phyloP scores from a whole-genome alignment of 1,140 invertebrate species.

The Drosophila neocordata region DNA sequence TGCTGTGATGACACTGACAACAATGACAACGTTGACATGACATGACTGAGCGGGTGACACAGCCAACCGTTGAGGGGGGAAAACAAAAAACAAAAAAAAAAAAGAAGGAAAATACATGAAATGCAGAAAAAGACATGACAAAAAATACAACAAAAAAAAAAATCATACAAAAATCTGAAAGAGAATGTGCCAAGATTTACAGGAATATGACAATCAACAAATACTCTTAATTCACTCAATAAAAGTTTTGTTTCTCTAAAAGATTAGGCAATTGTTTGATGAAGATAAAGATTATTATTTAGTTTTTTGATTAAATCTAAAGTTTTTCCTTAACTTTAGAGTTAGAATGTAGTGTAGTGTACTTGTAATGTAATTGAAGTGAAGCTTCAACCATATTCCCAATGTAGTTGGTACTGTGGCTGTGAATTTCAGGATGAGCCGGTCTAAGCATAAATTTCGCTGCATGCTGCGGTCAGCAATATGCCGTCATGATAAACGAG shows the following conservation, averaged over 20 bases:
- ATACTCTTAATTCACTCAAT: slow-evolving; percentile 18
- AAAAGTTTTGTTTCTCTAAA: no score
- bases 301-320: no score
- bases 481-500: slow-evolving; percentile 63
- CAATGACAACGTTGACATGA: slow-evolving; percentile 67
- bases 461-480: slow-evolving; percentile 64
- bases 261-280: no score
- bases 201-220: slow-evolving; percentile 10
- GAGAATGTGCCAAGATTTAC: background rate
- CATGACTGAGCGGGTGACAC: slow-evolving; percentile 31
- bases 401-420: background rate
- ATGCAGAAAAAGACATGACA: background rate
- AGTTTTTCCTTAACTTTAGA: no score
- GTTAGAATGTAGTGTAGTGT: no score
- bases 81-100: background rate
- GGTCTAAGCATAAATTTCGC: slow-evolving; percentile 56
- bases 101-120: slow-evolving; percentile 7
- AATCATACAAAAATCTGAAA: slow-evolving; percentile 2
- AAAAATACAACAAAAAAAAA: slow-evolving; percentile 2
- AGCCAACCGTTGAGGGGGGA: background rate
- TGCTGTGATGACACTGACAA: slow-evolving; percentile 65
- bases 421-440: background rate
- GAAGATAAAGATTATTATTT: no score
- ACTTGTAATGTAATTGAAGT: background rate
- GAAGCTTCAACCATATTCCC: background rate